phyloP scores from a whole-genome alignment of 92 coral and sea anemone genomes.

The Parazoanthus atlanticus region DNA sequence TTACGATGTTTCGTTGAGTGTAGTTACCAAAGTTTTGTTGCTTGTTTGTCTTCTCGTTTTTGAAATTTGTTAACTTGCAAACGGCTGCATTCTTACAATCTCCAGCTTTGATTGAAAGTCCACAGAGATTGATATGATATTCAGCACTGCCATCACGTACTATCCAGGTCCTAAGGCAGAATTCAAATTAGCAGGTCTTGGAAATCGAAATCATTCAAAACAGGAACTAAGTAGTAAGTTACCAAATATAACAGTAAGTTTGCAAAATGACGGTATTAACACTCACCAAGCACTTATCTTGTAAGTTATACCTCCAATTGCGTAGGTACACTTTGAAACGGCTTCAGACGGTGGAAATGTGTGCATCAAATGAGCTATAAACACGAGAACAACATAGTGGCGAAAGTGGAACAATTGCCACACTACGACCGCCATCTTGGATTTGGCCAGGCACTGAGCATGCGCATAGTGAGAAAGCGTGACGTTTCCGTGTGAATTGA shows the following conservation, averaged over 20 bases:
- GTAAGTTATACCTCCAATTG: slow-evolving; percentile 44
- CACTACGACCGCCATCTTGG: slow-evolving; percentile 84
- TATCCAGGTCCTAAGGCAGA: slow-evolving; percentile 64
- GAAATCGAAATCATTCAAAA: neutral
- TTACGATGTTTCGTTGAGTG: neutral
- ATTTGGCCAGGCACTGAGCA: slow-evolving; percentile 47
- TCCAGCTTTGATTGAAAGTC: neutral
- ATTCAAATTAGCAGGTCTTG: neutral
- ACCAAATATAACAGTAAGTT: neutral
- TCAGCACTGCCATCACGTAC: slow-evolving; percentile 28
- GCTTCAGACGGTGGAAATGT: slow-evolving; percentile 30
- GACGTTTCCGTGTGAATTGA: slow-evolving; percentile 37
- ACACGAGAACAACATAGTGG: slow-evolving; percentile 15
- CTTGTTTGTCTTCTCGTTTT: neutral
- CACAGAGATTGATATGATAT: slow-evolving; percentile 69
- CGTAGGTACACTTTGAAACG: slow-evolving; percentile 53
- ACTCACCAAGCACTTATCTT: slow-evolving; percentile 63
- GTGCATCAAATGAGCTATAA: neutral
- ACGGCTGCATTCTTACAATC: slow-evolving; percentile 46
- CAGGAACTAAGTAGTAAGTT: neutral
- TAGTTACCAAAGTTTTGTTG: slow-evolving; percentile 39
- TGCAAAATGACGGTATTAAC: neutral
- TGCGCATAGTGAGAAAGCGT: slow-evolving; percentile 42
- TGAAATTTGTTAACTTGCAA: slow-evolving; percentile 35
- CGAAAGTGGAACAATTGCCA: slow-evolving; percentile 30